Conservation (phyloP, 2,797 vertebrate genomes). For the Scarus forsteni region DNA sequence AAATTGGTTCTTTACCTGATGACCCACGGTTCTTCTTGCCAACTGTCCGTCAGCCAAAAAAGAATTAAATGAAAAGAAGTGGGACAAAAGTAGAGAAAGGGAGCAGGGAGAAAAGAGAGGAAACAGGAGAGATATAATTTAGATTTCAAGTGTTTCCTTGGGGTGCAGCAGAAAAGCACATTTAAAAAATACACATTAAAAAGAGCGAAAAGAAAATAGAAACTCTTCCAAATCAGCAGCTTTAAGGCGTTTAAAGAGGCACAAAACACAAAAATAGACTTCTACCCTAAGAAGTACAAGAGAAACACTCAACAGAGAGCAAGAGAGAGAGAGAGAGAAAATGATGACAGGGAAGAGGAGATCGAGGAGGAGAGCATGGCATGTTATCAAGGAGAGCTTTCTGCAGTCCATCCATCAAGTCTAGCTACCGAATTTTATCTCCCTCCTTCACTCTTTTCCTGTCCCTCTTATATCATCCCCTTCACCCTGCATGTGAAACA, state of each 20-base stretch:
- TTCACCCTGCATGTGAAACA: constrained; percentile 37
- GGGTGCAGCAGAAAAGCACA: constrained; percentile 41
- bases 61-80: constrained; percentile 59
- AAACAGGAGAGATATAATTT: constrained; percentile 60
- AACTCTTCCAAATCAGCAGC: constrained; percentile 47
- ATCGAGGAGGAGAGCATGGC: constrained; percentile 23
- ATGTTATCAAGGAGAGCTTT: constrained; percentile 69
- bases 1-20: constrained; percentile 79
- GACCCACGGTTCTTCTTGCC: constrained; percentile 82
- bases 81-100: constrained; percentile 34
- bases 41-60: constrained; percentile 78
- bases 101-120: not conserved
- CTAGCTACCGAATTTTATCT: constrained; percentile 51
- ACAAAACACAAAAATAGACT: constrained; percentile 21
- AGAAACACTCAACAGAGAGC: constrained; percentile 39
- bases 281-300: constrained; percentile 20
- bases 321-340: constrained; percentile 45
- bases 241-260: constrained; percentile 23
- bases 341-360: constrained; percentile 38
- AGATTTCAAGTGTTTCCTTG: constrained; percentile 55
- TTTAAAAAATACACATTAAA: constrained; percentile 42
- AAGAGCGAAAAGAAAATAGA: constrained; percentile 35
- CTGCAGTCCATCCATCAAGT: constrained; percentile 72
- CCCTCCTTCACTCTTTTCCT: constrained; percentile 55
- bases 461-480: constrained; percentile 9